These are phyloP conservation scores for Plotosus lineatus DNA, from an alignment of 2,113 vertebrate species.

Conservation along the genomic window DNA sequence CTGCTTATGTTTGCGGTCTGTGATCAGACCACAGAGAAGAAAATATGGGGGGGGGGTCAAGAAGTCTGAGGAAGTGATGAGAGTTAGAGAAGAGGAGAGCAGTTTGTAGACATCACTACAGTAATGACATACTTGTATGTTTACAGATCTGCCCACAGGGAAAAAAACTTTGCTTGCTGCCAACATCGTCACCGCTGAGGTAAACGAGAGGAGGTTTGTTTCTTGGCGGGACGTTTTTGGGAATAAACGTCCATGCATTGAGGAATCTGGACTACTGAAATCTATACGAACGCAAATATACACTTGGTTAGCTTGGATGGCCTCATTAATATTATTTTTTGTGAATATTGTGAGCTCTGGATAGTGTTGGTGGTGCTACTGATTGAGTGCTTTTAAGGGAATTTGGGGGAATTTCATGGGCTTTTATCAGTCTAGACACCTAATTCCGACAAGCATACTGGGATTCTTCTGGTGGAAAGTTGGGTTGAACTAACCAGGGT, in stretches of 20 bases:
- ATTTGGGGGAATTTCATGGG: too few relatives aligned
- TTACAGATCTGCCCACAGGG: slow-evolving; percentile 5
- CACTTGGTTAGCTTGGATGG: not conserved
- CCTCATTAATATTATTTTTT: too few relatives aligned
- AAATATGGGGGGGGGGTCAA: slow-evolving; percentile 3
- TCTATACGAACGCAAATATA: not conserved
- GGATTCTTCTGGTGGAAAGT: not conserved
- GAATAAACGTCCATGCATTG: not conserved
- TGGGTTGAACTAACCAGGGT: too few relatives aligned
- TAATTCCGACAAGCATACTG: not conserved
- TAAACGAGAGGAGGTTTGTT: not conserved
- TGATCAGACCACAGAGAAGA: slow-evolving; percentile 3
- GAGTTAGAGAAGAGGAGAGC: not conserved
- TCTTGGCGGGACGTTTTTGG: not conserved
- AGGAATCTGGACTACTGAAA: not conserved
- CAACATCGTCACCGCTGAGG: not conserved
- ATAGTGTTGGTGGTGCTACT: too few relatives aligned
- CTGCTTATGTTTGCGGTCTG: slow-evolving; percentile 27
- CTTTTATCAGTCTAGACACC: not conserved
- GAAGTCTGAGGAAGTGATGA: slow-evolving; percentile 12
- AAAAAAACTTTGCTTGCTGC: not conserved
- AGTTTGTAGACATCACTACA: not conserved
- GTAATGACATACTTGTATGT: not conserved
- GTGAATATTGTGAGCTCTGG: too few relatives aligned
- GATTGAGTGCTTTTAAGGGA: not conserved